Evolutionary conservation across 30 jellyfish, hydroid and myxozoan genomes (phyloP), one percentile per base, ranked within the genome.

Genomic region (Hydractinia echinata): DNA sequence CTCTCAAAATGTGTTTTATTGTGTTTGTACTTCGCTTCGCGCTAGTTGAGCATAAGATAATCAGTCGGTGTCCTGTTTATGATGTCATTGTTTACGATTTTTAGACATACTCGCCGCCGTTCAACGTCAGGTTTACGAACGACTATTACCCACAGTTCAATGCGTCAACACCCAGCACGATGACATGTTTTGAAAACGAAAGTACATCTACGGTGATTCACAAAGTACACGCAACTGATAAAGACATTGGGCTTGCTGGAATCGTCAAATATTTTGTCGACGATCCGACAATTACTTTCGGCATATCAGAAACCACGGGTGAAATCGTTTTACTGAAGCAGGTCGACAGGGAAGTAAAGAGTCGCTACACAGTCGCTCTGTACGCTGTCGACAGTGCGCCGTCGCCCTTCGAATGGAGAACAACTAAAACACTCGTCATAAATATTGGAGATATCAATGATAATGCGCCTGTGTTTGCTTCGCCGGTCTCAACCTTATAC

Each of bases 331-430:
- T 89, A 80, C 66, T 13, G 56, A 19, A 56, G 54, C 61, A 80
- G 61, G 82, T 89, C 20, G 97, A 89, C 54, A 89, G 95, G 44
- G 97, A 89, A 66, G 85, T 66, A 16, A 81, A 81, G 61, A 58
- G 91, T n/a, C 53, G 87, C 54, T 85, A 89, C 73, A 39, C 80
- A 51, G 20, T 84, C 85, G 50, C 73, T 6, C 64, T 89, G 39
- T 77, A 81, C 48, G 97, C 95, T 14, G 71, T 81, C 67, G 97
- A 89, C 71, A 77, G 88, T 54, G 97, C 97, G 5, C 97, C 97
- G 8, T 50, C 87, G 4, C 97, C 97, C 53, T 89, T 89, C 78
- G 93, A 83, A 52, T 67, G n/a, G 50, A 52, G 88, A 13, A 30
- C 20, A 71, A 76, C 78, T 67, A 79, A 64, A 49, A 55, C 81